Evolutionary conservation across 2,797 vertebrate genomes (phyloP).

Genomic region (Fringilla coelebs): DNA sequence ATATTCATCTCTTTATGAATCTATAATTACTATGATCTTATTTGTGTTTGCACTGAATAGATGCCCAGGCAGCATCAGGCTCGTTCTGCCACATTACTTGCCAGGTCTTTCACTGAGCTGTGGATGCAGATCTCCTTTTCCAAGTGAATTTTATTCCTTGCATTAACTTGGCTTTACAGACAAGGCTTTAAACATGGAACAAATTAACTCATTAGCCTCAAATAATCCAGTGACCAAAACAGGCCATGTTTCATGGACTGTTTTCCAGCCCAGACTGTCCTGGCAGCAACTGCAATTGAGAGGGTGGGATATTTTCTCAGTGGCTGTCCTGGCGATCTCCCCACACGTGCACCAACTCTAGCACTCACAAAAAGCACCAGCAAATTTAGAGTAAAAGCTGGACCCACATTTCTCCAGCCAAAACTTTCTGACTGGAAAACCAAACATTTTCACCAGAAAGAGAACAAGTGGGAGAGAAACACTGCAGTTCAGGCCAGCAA

Average conservation of each 20-base stretch:
- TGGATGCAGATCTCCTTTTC: neutral
- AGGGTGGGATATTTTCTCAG: neutral
- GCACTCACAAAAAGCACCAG: neutral
- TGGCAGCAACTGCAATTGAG: neutral
- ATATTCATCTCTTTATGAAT: neutral
- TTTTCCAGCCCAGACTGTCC: neutral
- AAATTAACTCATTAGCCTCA: neutral
- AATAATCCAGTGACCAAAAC: neutral
- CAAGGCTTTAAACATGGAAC: neutral
- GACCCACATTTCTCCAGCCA: neutral
- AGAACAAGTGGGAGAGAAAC: neutral
- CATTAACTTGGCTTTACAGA: neutral
- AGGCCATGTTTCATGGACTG: neutral
- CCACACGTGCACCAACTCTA: accelerated
- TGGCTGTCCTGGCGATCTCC: neutral
- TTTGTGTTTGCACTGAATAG: neutral
- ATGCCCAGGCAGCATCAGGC: neutral
- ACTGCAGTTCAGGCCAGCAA: neutral
- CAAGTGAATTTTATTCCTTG: neutral
- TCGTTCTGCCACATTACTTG: neutral
- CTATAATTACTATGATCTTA: neutral
- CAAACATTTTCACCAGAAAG: neutral
- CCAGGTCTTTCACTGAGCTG: neutral
- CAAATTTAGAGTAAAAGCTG: neutral
- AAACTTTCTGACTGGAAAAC: neutral